phyloP scores from a whole-genome alignment of 2,888 invertebrate species.

The Apotomis turbidana region DNA sequence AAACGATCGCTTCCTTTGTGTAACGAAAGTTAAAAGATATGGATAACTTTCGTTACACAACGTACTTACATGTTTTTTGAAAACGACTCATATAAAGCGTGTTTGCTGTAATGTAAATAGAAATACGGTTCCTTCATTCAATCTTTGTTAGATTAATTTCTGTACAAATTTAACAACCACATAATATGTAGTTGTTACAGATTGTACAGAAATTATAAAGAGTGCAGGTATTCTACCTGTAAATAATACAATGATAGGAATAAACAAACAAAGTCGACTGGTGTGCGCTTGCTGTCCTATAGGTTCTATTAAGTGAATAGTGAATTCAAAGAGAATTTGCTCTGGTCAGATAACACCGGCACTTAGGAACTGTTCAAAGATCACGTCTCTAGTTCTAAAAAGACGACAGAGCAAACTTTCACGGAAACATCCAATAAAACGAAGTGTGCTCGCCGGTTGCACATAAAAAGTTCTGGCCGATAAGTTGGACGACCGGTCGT shows the following conservation, averaged over 20 bases:
- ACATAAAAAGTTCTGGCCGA: conserved; percentile 67
- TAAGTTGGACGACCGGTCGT: conserved; percentile 54
- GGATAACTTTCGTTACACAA: no score
- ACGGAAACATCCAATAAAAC: conserved; percentile 78
- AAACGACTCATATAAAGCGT: not conserved
- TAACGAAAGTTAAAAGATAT: no score
- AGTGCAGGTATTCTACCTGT: not conserved
- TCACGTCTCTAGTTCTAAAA: conserved; percentile 64
- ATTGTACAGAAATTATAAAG: not conserved
- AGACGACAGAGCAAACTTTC: conserved; percentile 67
- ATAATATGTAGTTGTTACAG: no score
- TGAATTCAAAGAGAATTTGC: conserved; percentile 43
- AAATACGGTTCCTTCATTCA: not conserved
- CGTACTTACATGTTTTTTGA: no score
- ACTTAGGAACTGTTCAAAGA: conserved; percentile 58
- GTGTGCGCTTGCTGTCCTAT: not conserved
- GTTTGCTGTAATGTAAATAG: conserved; percentile 1
- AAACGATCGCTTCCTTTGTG: no score
- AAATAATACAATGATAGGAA: not conserved
- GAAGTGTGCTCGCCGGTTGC: conserved; percentile 64
- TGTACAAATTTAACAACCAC: not conserved
- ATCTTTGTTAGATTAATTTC: not conserved
- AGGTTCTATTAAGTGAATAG: not conserved
- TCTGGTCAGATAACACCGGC: conserved; percentile 35
- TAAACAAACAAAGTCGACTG: not conserved